Percentiles rank a stretch among this genome's conserved stretches.
These are phyloP conservation scores for Philereme vetulata DNA, from an alignment of 2,888 invertebrate species.

Conservation along the genomic window DNA sequence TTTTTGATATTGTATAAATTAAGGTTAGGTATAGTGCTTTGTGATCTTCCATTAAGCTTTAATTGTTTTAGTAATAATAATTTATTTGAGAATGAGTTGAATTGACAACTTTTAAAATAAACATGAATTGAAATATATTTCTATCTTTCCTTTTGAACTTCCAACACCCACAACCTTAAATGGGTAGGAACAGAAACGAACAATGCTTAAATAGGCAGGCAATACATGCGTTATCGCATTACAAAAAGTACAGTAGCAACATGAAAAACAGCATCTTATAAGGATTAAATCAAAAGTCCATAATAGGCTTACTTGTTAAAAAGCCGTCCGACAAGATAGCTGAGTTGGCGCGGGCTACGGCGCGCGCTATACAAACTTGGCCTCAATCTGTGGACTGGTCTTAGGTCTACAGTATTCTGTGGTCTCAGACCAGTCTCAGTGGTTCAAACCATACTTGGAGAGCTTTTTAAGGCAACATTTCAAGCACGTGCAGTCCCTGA, in stretches of 20 bases:
- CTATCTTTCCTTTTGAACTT: conserved; percentile 54
- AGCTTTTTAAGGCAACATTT: conserved; percentile 41
- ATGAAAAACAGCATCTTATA: conserved; percentile 31
- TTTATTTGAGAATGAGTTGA: conserved; percentile 55
- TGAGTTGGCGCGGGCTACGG: conserved; percentile 50
- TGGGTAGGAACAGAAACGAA: conserved; percentile 20
- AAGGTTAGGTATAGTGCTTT: conserved; percentile 56
- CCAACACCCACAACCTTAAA: conserved; percentile 23
- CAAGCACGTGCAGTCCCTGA: conserved; percentile 56
- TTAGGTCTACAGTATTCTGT: conserved; percentile 27
- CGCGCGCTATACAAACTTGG: conserved; percentile 47
- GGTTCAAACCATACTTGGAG: conserved; percentile 48
- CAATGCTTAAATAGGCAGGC: conserved; percentile 23
- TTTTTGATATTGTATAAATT: conserved; percentile 71
- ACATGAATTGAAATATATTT: conserved; percentile 57
- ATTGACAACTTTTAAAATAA: conserved; percentile 55
- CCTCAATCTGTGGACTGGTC: conserved; percentile 35
- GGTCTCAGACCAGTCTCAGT: conserved; percentile 22
- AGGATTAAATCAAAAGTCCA: conserved; percentile 48
- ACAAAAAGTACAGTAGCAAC: conserved; percentile 39
- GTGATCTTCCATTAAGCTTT: conserved; percentile 78
- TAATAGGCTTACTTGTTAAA: conserved; percentile 54
- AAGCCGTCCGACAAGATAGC: conserved; percentile 69
- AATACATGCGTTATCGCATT: conserved; percentile 26
- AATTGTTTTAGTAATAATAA: conserved; percentile 71